These are phyloP conservation scores for Cartodere bifasciata DNA, from an alignment of 2,888 invertebrate species.

Conservation along the genomic window DNA sequence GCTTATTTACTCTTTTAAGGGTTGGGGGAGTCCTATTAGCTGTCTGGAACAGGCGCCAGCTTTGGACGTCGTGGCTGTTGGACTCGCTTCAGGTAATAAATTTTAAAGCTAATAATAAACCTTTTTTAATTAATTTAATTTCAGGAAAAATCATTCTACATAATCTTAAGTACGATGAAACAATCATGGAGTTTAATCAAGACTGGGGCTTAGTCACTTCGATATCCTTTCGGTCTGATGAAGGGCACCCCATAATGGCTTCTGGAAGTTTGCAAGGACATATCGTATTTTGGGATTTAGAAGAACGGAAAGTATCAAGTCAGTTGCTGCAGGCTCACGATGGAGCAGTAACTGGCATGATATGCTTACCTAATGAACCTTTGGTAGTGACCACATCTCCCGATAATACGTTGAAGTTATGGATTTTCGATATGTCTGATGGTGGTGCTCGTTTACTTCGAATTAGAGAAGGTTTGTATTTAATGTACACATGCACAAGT, in stretches of 20 bases:
- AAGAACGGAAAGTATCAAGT: conserved; percentile 62
- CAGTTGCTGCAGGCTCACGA: conserved; percentile 74
- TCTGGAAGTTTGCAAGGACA: conserved; percentile 73
- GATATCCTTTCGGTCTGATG: conserved; percentile 77
- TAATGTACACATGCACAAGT: too few species aligned
- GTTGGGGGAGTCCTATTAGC: conserved; percentile 59
- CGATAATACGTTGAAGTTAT: conserved; percentile 87
- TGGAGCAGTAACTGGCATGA: conserved; percentile 61
- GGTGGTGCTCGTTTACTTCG: conserved; percentile 73
- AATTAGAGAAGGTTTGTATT: conserved; percentile 41
- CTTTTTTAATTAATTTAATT: too few species aligned
- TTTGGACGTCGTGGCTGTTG: conserved; percentile 81
- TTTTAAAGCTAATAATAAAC: too few species aligned
- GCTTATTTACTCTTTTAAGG: conserved; percentile 62
- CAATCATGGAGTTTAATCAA: conserved; percentile 73
- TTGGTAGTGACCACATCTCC: conserved; percentile 80
- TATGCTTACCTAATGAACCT: conserved; percentile 80
- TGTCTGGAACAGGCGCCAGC: conserved; percentile 83
- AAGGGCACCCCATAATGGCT: conserved; percentile 75
- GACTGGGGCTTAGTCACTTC: conserved; percentile 83
- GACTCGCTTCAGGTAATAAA: conserved; percentile 61
- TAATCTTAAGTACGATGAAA: conserved; percentile 75
- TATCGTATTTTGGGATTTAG: conserved; percentile 88
- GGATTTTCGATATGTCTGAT: conserved; percentile 87
- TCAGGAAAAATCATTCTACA: conserved; percentile 78